These are phyloP conservation scores for Thaumetopoea pityocampa DNA, from an alignment of 1,140 invertebrate species.

Conservation along the genomic window DNA sequence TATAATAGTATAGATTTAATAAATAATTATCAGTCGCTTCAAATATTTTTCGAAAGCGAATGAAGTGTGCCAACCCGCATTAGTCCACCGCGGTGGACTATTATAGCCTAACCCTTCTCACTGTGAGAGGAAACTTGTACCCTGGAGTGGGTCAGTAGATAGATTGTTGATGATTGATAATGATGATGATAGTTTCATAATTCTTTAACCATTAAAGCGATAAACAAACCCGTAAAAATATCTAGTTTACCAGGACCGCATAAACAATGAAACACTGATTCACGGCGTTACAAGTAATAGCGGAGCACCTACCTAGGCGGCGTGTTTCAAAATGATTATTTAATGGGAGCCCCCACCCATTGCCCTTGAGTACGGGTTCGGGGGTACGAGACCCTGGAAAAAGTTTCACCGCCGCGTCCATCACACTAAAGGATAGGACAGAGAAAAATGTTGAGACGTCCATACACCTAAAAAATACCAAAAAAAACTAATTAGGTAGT, in stretches of 20 bases:
- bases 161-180: too few relatives aligned
- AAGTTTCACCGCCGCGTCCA: conserved; percentile 61
- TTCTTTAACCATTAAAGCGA: background rate
- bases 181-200: too few relatives aligned
- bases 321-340: conserved; percentile 67
- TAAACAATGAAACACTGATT: conserved; percentile 50
- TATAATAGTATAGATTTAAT: too few relatives aligned
- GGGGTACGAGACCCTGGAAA: conserved; percentile 55
- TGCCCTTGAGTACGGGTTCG: conserved; percentile 10
- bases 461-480: conserved; percentile 3
- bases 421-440: conserved; percentile 47
- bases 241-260: conserved; percentile 35
- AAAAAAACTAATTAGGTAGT: background rate
- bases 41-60: too few relatives aligned
- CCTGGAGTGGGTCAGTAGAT: too few relatives aligned
- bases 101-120: too few relatives aligned
- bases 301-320: conserved; percentile 42
- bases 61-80: too few relatives aligned
- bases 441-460: conserved; percentile 28
- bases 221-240: conserved; percentile 14
- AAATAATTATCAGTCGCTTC: too few relatives aligned
- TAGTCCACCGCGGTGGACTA: too few relatives aligned
- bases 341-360: conserved; percentile 56
- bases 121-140: too few relatives aligned
- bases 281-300: conserved; percentile 52